Evolutionary conservation across 2,888 invertebrate genomes (phyloP).

Genomic region (Perdita meconis): DNA sequence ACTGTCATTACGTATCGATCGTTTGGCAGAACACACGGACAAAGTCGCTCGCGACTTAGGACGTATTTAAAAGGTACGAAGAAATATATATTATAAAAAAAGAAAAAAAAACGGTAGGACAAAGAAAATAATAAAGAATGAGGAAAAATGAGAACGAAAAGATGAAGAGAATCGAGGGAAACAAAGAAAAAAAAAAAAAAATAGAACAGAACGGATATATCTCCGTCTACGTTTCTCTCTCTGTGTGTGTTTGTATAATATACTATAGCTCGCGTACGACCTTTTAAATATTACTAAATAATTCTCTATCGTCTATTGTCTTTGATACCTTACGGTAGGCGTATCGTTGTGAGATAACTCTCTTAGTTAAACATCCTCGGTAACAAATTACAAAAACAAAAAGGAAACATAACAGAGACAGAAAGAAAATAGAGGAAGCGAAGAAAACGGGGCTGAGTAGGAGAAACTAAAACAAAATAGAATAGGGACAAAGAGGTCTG

Average conservation of each 20-base stretch:
- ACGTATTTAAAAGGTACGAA: conserved; percentile 25
- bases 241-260: conserved; percentile 50
- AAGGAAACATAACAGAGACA: conserved; percentile 52
- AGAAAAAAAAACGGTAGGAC: conserved; percentile 6
- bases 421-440: conserved; percentile 58
- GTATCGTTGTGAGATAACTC: conserved; percentile 82
- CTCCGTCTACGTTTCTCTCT: conserved; percentile 36
- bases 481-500: conserved; percentile 55
- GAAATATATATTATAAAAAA: no score
- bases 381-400: conserved; percentile 66
- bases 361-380: conserved; percentile 69
- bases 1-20: conserved; percentile 71
- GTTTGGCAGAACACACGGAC: conserved; percentile 74
- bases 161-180: conserved; percentile 1
- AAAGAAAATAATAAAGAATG: neutral
- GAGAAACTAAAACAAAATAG: conserved; percentile 30
- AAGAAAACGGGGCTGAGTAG: conserved; percentile 12
- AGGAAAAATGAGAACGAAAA: neutral
- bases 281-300: conserved; percentile 79
- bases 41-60: conserved; percentile 41
- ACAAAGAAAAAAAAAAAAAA: conserved; percentile 6
- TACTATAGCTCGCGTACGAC: conserved; percentile 56
- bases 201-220: conserved; percentile 17
- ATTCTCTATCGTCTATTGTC: conserved; percentile 82
- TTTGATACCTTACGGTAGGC: conserved; percentile 81